Base-by-base conservation (phyloP, 2,888 invertebrate genomes). In the Drosophila mayaguana region DNA sequence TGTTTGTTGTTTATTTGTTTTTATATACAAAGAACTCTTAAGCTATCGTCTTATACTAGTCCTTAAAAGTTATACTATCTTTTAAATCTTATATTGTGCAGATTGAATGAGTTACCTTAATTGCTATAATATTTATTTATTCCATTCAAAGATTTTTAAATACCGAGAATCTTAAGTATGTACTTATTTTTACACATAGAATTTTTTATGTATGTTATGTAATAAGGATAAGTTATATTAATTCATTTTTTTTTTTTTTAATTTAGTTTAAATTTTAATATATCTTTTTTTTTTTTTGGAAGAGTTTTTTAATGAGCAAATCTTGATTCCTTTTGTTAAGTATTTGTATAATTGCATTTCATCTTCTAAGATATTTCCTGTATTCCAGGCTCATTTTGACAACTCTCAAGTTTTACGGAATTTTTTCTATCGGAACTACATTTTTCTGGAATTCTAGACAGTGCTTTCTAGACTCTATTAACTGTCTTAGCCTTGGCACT, bases 401-500 rank as follows among this genome's bases (percentile, higher is more conserved):
- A n/a, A 11, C 16, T 43, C 9, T 43, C 20, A 43, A 22, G 20
- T 5, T 42, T 11, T 20, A 20, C 14, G 20, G 20, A n/a, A 20
- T 14, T 42, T 45, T 38, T 60, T 1, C 28, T n/a, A n/a, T 45
- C 12, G 20, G 16, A 32, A 32, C 7, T 60, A 36, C 34, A 25
- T 36, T 45, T 48, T 8, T 54, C 43, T 69, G 50, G 2, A 43
- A 45, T 32, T 48, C 16, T 51, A 14, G 54, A 22, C 0, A 16
- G 16, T 54, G 40, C 54, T 72, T 73, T n/a, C 59, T 63, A 51
- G 28, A 63, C 38, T 36, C 51, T 61, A 59, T 62, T 51, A 56
- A 69, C 54, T 75, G 80, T 50, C 40, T 43, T 32, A 56, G 43
- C 76, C 80, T 65, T 76, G 64, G 51, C 63, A 63, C 51, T 38